Conservation (phyloP, 2,797 vertebrate genomes). For the Acanthornis magna region DNA sequence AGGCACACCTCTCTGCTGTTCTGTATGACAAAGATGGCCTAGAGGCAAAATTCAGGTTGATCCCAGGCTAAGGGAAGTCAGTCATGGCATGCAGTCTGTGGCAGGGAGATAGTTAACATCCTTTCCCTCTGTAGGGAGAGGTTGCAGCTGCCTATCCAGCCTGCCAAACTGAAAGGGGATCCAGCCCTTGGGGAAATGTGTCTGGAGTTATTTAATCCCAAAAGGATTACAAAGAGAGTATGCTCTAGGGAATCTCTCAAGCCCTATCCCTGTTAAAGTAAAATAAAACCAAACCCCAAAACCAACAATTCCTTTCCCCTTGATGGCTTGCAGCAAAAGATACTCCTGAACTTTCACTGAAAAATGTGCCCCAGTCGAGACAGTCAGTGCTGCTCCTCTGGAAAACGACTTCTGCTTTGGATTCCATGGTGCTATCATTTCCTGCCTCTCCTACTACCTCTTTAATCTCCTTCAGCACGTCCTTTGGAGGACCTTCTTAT, state of each 20-base stretch:
- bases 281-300: constrained; percentile 14
- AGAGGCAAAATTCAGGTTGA: background rate
- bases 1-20: background rate
- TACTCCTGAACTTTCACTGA: background rate
- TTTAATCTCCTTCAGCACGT: constrained; percentile 32
- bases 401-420: constrained; percentile 31
- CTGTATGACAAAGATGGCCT: fast-evolving
- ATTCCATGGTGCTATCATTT: constrained; percentile 27
- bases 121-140: background rate
- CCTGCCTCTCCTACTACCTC: constrained; percentile 38
- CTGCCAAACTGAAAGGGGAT: constrained; percentile 69
- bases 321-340: background rate
- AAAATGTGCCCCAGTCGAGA: background rate
- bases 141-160: constrained; percentile 59
- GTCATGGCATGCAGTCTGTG: background rate
- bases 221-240: constrained; percentile 52
- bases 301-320: background rate
- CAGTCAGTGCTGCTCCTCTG: background rate
- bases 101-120: constrained; percentile 56
- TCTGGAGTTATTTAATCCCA: constrained; percentile 70
- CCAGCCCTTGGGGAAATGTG: constrained; percentile 47
- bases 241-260: constrained; percentile 52
- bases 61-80: background rate
- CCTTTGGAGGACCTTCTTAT: constrained; percentile 56
- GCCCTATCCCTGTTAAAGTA: background rate